phyloP scores from a whole-genome alignment of 1,140 invertebrate species.

The Drosophila trapezifrons region DNA sequence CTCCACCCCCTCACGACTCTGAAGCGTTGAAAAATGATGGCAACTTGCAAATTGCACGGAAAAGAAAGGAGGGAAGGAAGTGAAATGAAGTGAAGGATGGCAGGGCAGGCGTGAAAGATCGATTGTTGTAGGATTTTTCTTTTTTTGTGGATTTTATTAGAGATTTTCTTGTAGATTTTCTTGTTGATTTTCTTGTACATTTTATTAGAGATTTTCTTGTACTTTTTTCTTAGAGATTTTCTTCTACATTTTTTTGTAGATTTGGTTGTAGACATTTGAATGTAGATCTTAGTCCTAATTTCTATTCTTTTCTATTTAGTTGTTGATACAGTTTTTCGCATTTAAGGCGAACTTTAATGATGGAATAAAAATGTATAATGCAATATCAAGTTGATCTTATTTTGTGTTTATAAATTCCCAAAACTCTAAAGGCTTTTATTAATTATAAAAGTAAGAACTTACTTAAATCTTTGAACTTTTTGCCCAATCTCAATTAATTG shows the following conservation, averaged over 20 bases:
- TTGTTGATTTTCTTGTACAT: background rate
- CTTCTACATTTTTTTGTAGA: background rate
- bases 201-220: background rate
- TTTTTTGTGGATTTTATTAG: background rate
- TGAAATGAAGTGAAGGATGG: slow-evolving; percentile 13
- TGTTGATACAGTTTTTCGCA: too few relatives aligned
- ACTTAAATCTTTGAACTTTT: too few relatives aligned
- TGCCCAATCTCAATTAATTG: too few relatives aligned
- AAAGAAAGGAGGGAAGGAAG: background rate
- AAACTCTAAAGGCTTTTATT: too few relatives aligned
- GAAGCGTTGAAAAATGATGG: slow-evolving; percentile 59
- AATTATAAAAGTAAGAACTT: too few relatives aligned
- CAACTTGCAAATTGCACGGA: slow-evolving; percentile 34
- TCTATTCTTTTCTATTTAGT: too few relatives aligned
- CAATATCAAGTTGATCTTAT: too few relatives aligned
- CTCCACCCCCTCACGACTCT: slow-evolving; percentile 43
- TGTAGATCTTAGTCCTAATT: too few relatives aligned
- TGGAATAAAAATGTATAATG: background rate
- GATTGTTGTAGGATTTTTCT: slow-evolving; percentile 29
- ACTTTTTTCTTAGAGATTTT: too few relatives aligned
- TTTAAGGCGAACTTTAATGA: too few relatives aligned
- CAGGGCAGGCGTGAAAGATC: slow-evolving; percentile 45
- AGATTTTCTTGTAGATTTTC: slow-evolving; percentile 5
- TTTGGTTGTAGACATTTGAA: background rate
- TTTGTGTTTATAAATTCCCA: too few relatives aligned